Conservation (phyloP, 2,888 invertebrate genomes). For the Allophyes oxyacanthae region DNA sequence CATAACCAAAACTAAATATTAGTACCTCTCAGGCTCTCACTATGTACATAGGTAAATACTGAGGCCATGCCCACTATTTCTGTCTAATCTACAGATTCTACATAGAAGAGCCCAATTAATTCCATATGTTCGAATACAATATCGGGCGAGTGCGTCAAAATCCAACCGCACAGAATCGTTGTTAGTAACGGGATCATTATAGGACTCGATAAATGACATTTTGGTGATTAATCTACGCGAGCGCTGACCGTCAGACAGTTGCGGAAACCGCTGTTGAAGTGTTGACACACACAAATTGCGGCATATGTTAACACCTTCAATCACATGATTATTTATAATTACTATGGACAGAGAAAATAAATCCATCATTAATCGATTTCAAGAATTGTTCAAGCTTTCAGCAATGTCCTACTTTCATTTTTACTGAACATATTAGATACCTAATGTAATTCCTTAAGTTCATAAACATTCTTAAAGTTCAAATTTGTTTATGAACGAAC, state of each 20-base stretch:
- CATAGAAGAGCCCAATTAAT: slow-evolving; percentile 33
- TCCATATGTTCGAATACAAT: slow-evolving; percentile 32
- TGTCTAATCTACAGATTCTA: slow-evolving; percentile 31
- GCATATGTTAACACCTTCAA: slow-evolving; percentile 17
- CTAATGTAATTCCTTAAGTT: too few relatives aligned
- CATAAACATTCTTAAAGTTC: too few relatives aligned
- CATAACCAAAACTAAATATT: too few relatives aligned
- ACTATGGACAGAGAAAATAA: slow-evolving; percentile 8
- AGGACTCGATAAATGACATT: background rate
- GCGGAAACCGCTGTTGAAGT: slow-evolving; percentile 9
- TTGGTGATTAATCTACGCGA: slow-evolving; percentile 12
- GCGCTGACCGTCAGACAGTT: slow-evolving; percentile 7
- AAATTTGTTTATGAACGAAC: too few relatives aligned
- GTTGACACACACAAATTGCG: slow-evolving; percentile 27
- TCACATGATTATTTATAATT: slow-evolving; percentile 21
- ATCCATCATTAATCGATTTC: slow-evolving; percentile 7
- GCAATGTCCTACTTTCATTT: too few relatives aligned
- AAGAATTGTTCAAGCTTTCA: too few relatives aligned
- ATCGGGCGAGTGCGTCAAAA: slow-evolving; percentile 37
- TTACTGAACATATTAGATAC: too few relatives aligned
- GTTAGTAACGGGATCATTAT: too few relatives aligned
- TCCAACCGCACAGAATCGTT: slow-evolving; percentile 17
- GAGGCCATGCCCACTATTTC: slow-evolving; percentile 17
- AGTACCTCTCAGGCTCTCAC: too few relatives aligned
- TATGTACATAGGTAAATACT: background rate